These are phyloP conservation scores for Tiliqua scincoides DNA, from an alignment of 2,113 vertebrate genomes.

Conservation along the genomic window DNA sequence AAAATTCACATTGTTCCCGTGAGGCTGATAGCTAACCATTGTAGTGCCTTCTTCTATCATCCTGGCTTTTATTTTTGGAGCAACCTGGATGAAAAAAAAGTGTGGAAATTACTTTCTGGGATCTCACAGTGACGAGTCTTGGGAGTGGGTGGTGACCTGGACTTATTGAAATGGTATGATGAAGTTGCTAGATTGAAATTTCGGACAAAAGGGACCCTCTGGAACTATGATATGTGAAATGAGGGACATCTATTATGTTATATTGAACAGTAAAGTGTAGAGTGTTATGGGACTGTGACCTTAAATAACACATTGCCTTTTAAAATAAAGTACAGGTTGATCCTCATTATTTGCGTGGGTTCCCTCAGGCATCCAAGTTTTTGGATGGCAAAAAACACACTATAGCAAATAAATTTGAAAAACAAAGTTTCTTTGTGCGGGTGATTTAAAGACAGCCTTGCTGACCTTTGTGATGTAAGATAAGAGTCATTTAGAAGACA, in stretches of 20 bases:
- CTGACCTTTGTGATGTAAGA: too few species aligned
- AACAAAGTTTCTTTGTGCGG: too few species aligned
- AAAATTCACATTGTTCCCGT: constrained; percentile 72
- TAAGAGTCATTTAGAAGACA: too few species aligned
- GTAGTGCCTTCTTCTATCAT: constrained; percentile 72
- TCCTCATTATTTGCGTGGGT: too few species aligned
- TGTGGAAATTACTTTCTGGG: neutral
- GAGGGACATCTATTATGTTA: neutral
- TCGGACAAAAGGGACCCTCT: neutral
- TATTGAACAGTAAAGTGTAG: neutral
- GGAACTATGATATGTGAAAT: neutral
- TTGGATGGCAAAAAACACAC: too few species aligned
- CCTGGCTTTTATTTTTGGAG: constrained; percentile 75
- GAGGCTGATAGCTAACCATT: constrained; percentile 73
- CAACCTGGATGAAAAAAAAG: constrained; percentile 60
- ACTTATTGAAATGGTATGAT: neutral
- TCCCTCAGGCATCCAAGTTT: too few species aligned
- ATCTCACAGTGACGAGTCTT: neutral
- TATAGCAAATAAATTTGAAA: too few species aligned
- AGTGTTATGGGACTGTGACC: neutral
- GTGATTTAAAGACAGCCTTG: too few species aligned
- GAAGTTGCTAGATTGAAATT: neutral
- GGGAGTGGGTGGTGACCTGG: neutral
- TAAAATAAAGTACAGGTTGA: neutral
- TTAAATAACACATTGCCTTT: neutral